Percentiles rank a stretch among this genome's conserved stretches.
Conservation (phyloP, 2,113 vertebrate genomes). For the Lanius collurio region DNA sequence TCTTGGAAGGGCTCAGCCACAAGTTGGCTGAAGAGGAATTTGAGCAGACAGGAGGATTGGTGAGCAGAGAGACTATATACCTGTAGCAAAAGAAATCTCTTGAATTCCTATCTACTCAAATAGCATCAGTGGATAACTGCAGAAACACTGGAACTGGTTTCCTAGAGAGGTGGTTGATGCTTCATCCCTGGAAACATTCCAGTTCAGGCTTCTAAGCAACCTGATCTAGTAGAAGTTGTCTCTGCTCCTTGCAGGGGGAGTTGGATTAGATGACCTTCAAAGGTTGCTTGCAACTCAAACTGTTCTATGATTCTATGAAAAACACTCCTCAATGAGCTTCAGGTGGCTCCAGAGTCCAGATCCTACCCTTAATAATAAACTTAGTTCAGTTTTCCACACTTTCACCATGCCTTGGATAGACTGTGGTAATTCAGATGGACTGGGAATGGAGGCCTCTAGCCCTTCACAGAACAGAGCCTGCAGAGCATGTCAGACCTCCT, state of each 20-base stretch:
- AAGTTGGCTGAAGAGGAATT: neutral
- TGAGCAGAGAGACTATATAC: neutral
- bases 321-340: neutral
- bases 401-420: neutral
- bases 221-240: neutral
- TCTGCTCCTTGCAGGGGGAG: neutral
- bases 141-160: neutral
- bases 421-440: neutral
- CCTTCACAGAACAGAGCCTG: neutral
- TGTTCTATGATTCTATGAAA: neutral
- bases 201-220: neutral
- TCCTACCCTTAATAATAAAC: neutral
- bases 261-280: neutral
- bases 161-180: neutral
- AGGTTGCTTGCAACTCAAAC: neutral
- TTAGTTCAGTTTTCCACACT: neutral
- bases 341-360: neutral
- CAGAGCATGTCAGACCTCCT: neutral
- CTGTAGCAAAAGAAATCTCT: neutral
- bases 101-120: neutral
- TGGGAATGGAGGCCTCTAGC: neutral
- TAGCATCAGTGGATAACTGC: neutral
- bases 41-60: neutral
- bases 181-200: neutral
- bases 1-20: neutral